phyloP scores from a whole-genome alignment of 1,140 invertebrate genomes.

The Aphelenchoides fujianensis region DNA sequence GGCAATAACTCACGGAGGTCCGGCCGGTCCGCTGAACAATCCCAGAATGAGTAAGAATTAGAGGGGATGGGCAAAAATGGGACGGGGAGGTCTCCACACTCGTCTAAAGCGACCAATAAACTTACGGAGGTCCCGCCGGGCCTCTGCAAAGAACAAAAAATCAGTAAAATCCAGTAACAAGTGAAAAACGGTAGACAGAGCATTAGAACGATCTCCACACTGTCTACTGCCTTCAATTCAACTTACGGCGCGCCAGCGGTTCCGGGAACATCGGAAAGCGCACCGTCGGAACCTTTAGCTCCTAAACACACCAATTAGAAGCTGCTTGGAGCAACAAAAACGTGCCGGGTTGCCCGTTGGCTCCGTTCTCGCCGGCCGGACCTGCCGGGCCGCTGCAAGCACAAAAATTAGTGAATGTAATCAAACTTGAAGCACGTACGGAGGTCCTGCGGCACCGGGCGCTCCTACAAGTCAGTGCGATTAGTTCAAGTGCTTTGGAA shows the following conservation, averaged over 20 bases:
- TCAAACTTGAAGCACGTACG: not conserved
- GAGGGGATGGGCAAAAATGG: too few relatives aligned
- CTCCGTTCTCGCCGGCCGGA: not conserved
- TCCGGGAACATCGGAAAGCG: not conserved
- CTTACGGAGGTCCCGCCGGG: not conserved
- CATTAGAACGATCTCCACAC: too few relatives aligned
- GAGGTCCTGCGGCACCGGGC: not conserved
- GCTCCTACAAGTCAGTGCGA: not conserved
- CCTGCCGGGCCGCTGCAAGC: too few relatives aligned
- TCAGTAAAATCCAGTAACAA: not conserved
- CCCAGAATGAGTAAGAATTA: too few relatives aligned
- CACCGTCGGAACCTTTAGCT: constrained; percentile 5
- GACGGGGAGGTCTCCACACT: too few relatives aligned
- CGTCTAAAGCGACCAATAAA: too few relatives aligned
- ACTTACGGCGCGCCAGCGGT: constrained; percentile 1
- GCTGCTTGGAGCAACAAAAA: not conserved
- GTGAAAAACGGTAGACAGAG: too few relatives aligned
- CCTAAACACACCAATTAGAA: not conserved
- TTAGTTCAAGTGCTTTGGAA: not conserved
- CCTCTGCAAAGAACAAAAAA: not conserved
- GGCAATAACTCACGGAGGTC: too few relatives aligned
- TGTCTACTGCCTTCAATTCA: too few relatives aligned
- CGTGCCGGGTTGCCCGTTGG: too few relatives aligned
- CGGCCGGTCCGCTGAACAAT: too few relatives aligned
- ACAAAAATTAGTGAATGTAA: too few relatives aligned